Evolutionary conservation across 2,113 vertebrate genomes (phyloP).

Genomic region (Columba janthina): DNA sequence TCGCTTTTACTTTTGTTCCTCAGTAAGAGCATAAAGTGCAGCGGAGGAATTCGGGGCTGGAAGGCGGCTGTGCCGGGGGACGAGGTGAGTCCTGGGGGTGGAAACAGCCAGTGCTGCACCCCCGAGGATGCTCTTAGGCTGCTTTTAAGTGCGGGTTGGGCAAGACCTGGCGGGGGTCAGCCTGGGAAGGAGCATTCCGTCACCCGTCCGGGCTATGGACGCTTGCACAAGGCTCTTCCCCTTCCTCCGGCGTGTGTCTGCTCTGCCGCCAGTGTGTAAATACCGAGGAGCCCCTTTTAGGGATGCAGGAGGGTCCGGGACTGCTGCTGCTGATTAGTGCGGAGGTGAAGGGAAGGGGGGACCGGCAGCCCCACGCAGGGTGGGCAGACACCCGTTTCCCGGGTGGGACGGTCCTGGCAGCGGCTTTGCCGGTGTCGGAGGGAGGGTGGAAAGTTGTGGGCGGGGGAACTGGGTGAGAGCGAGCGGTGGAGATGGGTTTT

Average conservation of each 20-base stretch:
- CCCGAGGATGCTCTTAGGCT: background rate
- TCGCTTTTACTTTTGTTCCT: background rate
- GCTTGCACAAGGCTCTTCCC: background rate
- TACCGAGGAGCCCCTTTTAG: background rate
- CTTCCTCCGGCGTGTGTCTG: background rate
- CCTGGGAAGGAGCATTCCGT: background rate
- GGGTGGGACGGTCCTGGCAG: background rate
- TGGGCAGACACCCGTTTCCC: background rate
- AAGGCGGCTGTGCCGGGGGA: background rate
- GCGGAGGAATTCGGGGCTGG: background rate
- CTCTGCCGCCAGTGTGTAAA: background rate
- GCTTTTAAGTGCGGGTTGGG: background rate
- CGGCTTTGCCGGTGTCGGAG: background rate
- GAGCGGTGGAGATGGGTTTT: background rate
- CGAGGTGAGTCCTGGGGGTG: conserved; percentile 25
- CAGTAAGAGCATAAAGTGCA: background rate
- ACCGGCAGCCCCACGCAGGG: background rate
- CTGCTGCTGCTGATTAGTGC: fast-evolving
- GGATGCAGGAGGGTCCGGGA: background rate
- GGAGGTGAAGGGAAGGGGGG: background rate
- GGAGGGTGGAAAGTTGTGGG: background rate
- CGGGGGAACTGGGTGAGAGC: background rate
- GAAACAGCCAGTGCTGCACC: background rate
- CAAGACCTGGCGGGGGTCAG: background rate
- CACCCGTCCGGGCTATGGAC: background rate